Conservation (phyloP, 2,888 invertebrate species). For the Amaurobius ferox region DNA sequence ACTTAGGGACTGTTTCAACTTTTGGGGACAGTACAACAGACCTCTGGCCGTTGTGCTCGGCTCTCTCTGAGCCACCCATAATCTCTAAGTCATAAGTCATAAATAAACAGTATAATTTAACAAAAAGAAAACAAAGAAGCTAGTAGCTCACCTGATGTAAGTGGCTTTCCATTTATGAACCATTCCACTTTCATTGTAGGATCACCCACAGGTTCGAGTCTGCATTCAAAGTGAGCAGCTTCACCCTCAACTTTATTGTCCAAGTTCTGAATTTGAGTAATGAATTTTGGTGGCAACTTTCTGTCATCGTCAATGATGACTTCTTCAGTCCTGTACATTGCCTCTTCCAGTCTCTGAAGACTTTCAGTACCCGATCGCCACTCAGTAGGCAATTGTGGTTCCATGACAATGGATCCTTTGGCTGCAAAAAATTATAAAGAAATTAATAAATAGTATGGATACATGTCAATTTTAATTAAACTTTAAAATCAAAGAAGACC, state of each 20-base stretch:
- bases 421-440: constrained; percentile 21
- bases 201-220: constrained; percentile 95
- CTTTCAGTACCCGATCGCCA: constrained; percentile 93
- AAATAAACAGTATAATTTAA: too few species aligned
- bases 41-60: too few species aligned
- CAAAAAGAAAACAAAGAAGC: too few species aligned
- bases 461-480: too few species aligned
- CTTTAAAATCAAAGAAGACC: too few species aligned
- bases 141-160: constrained; percentile 76
- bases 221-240: constrained; percentile 94
- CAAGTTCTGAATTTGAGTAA: constrained; percentile 93
- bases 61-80: too few species aligned
- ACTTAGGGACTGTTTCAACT: too few species aligned
- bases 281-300: constrained; percentile 84
- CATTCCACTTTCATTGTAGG: constrained; percentile 82
- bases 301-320: constrained; percentile 65
- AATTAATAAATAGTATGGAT: too few species aligned
- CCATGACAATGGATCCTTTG: constrained; percentile 86
- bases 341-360: constrained; percentile 91
- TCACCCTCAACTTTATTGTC: constrained; percentile 88
- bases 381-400: constrained; percentile 91
- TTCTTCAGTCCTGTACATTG: constrained; percentile 67
- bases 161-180: constrained; percentile 77
- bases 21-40: too few species aligned
- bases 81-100: too few species aligned